Conservation (phyloP, 2,888 invertebrate species). For the Cybosia mesomella region DNA sequence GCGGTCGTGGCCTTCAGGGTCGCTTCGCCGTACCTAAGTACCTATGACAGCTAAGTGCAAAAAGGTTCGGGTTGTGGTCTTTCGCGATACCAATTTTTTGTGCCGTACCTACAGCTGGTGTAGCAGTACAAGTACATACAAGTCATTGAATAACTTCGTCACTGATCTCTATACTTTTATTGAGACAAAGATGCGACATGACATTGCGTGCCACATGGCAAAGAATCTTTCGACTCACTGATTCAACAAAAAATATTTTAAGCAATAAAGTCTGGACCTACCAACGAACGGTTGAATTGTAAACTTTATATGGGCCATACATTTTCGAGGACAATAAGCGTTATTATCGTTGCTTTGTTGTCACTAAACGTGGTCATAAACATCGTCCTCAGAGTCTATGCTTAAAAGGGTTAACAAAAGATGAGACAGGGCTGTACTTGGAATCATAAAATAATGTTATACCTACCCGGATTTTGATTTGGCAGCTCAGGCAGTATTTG, state of each 20-base stretch:
- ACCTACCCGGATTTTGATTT: not conserved
- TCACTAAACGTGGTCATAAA: slow-evolving; percentile 59
- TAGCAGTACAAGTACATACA: no score
- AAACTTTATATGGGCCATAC: slow-evolving; percentile 67
- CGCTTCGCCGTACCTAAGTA: no score
- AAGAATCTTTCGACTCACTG: not conserved
- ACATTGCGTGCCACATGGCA: not conserved
- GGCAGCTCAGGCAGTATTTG: not conserved
- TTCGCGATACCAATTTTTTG: no score
- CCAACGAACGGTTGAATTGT: slow-evolving; percentile 28
- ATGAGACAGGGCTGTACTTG: slow-evolving; percentile 45
- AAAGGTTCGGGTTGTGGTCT: no score
- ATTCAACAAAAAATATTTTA: slow-evolving; percentile 13
- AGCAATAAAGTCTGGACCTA: slow-evolving; percentile 25
- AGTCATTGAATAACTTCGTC: no score
- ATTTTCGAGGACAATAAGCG: slow-evolving; percentile 59
- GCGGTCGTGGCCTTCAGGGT: no score
- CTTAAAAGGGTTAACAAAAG: slow-evolving; percentile 55
- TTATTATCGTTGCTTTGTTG: slow-evolving; percentile 74
- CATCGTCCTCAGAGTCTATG: slow-evolving; percentile 14
- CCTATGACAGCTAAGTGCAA: no score
- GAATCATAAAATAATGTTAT: not conserved
- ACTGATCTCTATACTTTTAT: not conserved
- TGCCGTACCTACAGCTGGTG: no score
- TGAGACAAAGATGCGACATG: not conserved